Evolutionary conservation across 1,140 invertebrate genomes (phyloP).

Genomic region (Eufriesea mexicana): DNA sequence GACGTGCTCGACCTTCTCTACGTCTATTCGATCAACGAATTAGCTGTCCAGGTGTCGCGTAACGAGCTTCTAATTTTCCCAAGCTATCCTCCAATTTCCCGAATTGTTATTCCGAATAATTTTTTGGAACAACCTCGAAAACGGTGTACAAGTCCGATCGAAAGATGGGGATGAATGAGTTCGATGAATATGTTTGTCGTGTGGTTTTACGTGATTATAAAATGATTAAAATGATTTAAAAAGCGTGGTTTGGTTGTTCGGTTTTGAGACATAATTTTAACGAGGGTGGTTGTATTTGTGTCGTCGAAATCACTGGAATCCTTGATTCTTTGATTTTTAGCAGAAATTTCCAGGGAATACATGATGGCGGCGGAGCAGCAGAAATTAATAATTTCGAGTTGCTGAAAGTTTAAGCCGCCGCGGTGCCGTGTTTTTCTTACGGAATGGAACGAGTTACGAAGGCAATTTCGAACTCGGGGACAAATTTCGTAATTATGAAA

Average conservation of each 20-base stretch:
- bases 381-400: conserved; percentile 25
- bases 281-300: too few relatives aligned
- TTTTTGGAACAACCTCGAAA: too few relatives aligned
- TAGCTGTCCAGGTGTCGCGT: background rate
- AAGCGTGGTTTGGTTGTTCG: background rate
- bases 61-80: background rate
- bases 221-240: too few relatives aligned
- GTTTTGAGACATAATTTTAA: background rate
- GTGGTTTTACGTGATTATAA: too few relatives aligned
- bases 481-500: conserved; percentile 32
- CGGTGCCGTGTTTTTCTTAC: conserved; percentile 1
- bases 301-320: background rate
- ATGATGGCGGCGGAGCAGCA: too few relatives aligned
- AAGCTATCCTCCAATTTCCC: too few relatives aligned
- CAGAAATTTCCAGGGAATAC: background rate
- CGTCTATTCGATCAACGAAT: conserved; percentile 13
- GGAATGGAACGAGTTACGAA: conserved; percentile 24
- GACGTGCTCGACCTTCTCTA: conserved; percentile 16
- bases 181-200: too few relatives aligned
- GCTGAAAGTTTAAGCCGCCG: background rate
- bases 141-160: too few relatives aligned
- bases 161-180: too few relatives aligned
- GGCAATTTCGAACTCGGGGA: conserved; percentile 22
- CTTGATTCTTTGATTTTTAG: background rate
- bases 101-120: too few relatives aligned